phyloP scores from a whole-genome alignment of 2,797 vertebrate species.

The Hypotaenidia philippensis region DNA sequence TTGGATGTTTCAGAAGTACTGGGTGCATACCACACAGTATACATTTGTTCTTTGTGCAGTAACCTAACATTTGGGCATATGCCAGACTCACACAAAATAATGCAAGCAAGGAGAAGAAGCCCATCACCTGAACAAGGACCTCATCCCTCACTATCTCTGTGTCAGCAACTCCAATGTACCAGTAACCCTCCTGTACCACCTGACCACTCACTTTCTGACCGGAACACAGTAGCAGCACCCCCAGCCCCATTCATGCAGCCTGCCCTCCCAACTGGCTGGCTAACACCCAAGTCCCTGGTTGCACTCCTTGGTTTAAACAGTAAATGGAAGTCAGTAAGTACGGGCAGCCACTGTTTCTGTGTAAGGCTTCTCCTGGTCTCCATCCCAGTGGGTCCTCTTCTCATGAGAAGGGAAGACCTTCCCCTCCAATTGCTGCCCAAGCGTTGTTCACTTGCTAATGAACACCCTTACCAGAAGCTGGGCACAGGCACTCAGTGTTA shows the following conservation, averaged over 20 bases:
- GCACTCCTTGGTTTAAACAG: no score
- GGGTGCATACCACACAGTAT: not conserved
- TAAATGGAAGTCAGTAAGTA: no score
- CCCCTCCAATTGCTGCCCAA: not conserved
- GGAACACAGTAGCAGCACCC: not conserved
- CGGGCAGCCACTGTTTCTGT: not conserved
- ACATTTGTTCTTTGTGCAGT: not conserved
- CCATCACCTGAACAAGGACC: fast-evolving
- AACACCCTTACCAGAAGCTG: not conserved
- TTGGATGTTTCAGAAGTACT: not conserved
- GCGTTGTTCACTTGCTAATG: not conserved
- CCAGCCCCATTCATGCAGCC: no score
- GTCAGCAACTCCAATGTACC: not conserved
- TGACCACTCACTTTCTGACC: not conserved
- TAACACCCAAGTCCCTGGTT: no score
- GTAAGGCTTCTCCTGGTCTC: not conserved
- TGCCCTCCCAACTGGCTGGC: no score
- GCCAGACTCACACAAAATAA: not conserved
- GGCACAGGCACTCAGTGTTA: not conserved
- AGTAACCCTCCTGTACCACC: not conserved
- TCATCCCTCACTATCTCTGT: fast-evolving
- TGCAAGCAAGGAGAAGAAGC: not conserved
- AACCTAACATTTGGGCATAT: not conserved
- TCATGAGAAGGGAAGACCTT: not conserved
- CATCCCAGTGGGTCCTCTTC: not conserved